A percentile compares a stretch with the other conserved stretches of the same genome.
Evolutionary conservation across 2,888 invertebrate species (phyloP).

Genomic region (Blastobasis lacticolella): DNA sequence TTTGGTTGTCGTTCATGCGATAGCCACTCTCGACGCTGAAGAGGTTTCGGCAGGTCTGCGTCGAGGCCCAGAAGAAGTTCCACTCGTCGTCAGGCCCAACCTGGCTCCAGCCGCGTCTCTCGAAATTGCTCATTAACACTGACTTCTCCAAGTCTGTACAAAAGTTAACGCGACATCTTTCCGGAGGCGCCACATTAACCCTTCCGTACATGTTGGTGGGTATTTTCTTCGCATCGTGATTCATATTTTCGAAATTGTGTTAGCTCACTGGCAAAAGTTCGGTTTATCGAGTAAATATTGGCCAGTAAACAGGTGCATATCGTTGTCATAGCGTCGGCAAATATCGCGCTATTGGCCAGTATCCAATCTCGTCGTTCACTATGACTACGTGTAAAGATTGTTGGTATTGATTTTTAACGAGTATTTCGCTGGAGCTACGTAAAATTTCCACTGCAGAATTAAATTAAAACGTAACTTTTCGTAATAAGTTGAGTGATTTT

Average conservation of each 20-base stretch:
- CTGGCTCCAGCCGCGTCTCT: constrained; percentile 79
- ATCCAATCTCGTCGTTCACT: constrained; percentile 44
- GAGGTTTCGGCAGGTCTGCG: constrained; percentile 89
- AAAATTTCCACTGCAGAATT: too few relatives aligned
- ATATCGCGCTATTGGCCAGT: constrained; percentile 40
- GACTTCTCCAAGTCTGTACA: constrained; percentile 49
- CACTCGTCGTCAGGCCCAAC: constrained; percentile 92
- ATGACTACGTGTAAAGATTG: constrained; percentile 54
- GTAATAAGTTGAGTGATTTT: too few relatives aligned
- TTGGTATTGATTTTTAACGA: constrained; percentile 13
- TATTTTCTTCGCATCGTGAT: constrained; percentile 47
- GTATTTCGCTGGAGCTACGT: too few relatives aligned
- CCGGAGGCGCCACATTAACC: constrained; percentile 43
- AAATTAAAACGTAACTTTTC: too few relatives aligned
- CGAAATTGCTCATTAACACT: constrained; percentile 46
- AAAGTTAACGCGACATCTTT: constrained; percentile 63
- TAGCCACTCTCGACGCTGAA: constrained; percentile 75
- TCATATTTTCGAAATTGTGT: constrained; percentile 28
- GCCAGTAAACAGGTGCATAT: constrained; percentile 32
- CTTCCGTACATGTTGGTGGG: constrained; percentile 61
- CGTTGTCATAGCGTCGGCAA: constrained; percentile 45
- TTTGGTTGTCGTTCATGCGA: constrained; percentile 85
- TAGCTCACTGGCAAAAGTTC: not conserved
- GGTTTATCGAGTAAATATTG: constrained; percentile 37
- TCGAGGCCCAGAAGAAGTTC: constrained; percentile 97